Percentiles rank a stretch among this genome's conserved stretches.
These are phyloP conservation scores for Varanus komodoensis DNA, from an alignment of 2,113 vertebrate genomes.

Conservation along the genomic window DNA sequence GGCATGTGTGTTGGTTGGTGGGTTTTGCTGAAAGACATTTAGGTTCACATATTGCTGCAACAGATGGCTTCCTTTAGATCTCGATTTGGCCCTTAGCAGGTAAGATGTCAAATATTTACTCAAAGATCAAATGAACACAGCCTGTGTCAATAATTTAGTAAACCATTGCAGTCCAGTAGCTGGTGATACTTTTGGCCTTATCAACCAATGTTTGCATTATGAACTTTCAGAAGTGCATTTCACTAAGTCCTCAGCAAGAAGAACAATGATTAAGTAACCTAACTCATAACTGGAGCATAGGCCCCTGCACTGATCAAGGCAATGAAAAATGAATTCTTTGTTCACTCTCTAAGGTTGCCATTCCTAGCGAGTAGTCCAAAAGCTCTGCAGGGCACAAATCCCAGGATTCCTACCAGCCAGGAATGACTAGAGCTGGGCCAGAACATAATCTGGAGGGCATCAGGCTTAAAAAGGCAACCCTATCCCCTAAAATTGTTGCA, in stretches of 20 bases:
- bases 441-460: too few relatives aligned
- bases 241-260: not conserved
- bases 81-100: not conserved
- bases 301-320: too few relatives aligned
- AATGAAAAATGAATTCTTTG: too few relatives aligned
- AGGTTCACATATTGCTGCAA: not conserved
- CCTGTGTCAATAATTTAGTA: not conserved
- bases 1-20: not conserved
- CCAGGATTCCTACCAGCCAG: too few relatives aligned
- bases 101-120: not conserved
- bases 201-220: not conserved
- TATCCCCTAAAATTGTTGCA: too few relatives aligned
- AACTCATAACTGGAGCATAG: too few relatives aligned
- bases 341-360: too few relatives aligned
- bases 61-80: not conserved
- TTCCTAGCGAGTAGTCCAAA: too few relatives aligned
- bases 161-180: not conserved
- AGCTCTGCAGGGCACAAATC: too few relatives aligned
- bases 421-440: too few relatives aligned
- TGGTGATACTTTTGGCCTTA: not conserved
- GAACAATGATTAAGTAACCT: too few relatives aligned
- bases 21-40: not conserved
- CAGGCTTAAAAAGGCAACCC: too few relatives aligned
- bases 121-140: not conserved
- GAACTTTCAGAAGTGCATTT: not conserved